Base-by-base conservation (phyloP, 2,888 invertebrate species). In the Drosophila kokeensis region DNA sequence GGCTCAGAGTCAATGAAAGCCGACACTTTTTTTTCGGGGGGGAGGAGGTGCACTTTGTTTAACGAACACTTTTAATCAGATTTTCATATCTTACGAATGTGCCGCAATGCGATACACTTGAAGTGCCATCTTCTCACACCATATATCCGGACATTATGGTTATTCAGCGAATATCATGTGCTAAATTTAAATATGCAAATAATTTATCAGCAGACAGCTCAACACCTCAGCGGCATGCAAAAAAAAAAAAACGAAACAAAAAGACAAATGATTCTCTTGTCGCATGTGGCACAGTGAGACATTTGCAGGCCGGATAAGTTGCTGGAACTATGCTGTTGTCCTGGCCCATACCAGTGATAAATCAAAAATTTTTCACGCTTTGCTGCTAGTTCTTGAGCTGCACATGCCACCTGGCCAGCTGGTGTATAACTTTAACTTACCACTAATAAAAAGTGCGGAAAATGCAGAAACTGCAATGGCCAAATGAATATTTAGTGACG, bases 331-430 rank as follows among this genome's bases (percentile, higher is more conserved):
- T 72, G n/a, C 15, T 38, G 18, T 27, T 18, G 11, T 45, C 29
- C 3, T 40, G 53, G 32, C 50, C 52, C 21, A 54, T 74, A 81
- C 75, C 86, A 75, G 79, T 57, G 74, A 85, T 89, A 87, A 87
- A 87, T 87, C 87, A 87, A 77, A 89, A 89, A 86, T 83, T 66
- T 55, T 30, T 48, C 62, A 83, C 72, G 74, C 83, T 60, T 61
- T 67, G 66, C 77, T 48, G 68, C 49, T 32, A 61, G 69, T 73
- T 75, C 84, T 78, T 82, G 74, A 88, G 86, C 72, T 72, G 68
- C 73, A 72, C 34, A 57, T 58, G 29, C 53, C 38, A 50, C 21
- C 38, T 62, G 71, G 62, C 59, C 52, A 50, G 32, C 48, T 11
- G 36, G 24, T 40, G 48, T 60, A 53, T 57, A 65, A 48, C 60